These are phyloP conservation scores for Dasyurus viverrinus DNA, from an alignment of 2,113 vertebrate species.

Conservation along the genomic window DNA sequence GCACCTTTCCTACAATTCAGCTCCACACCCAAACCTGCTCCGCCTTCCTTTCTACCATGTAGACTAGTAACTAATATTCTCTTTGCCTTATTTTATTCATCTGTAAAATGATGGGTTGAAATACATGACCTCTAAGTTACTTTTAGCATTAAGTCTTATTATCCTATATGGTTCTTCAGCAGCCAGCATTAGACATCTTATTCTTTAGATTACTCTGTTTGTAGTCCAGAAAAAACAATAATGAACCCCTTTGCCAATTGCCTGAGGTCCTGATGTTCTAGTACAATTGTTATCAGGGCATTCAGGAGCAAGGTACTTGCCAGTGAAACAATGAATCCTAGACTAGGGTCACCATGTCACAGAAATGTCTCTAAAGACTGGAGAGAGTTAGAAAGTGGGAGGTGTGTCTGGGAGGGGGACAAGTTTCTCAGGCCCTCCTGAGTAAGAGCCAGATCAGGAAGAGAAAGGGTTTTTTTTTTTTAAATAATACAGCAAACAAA, in stretches of 20 bases:
- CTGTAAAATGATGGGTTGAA: neutral
- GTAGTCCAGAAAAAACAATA: neutral
- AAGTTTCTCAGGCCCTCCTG: neutral
- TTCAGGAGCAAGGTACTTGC: neutral
- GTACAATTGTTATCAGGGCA: neutral
- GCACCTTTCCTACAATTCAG: neutral
- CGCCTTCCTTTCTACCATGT: neutral
- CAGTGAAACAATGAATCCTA: neutral
- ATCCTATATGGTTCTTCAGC: neutral
- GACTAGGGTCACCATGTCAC: neutral
- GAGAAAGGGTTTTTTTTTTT: neutral
- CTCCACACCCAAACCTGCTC: neutral
- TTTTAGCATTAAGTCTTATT: neutral
- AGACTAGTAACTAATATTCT: neutral
- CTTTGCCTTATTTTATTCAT: neutral
- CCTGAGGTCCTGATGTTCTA: neutral
- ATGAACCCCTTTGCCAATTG: neutral
- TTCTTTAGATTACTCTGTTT: neutral
- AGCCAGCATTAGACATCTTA: neutral
- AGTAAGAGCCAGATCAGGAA: neutral
- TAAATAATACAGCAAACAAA: neutral
- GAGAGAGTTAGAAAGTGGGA: neutral
- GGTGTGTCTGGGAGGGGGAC: neutral
- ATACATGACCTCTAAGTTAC: neutral
- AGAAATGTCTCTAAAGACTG: neutral